These are phyloP conservation scores for Eulemur coronatus DNA, from an alignment of 2,797 vertebrate species.

Conservation along the genomic window DNA sequence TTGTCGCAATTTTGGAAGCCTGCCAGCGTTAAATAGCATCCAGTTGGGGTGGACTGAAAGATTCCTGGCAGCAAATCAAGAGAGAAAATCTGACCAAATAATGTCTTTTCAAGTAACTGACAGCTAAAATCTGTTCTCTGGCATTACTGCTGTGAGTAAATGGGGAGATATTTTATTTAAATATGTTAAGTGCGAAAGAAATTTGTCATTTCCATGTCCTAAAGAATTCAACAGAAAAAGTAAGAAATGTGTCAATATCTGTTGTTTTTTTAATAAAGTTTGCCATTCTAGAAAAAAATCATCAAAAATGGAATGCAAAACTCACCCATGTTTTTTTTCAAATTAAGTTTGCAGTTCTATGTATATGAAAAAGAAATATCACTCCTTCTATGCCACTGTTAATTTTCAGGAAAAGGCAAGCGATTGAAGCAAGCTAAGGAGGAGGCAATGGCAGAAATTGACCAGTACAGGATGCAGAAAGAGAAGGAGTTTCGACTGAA, in stretches of 20 bases:
- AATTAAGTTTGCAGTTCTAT: neutral
- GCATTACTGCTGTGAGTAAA: slow-evolving; percentile 66
- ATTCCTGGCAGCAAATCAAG: slow-evolving; percentile 81
- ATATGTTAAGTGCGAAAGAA: slow-evolving; percentile 56
- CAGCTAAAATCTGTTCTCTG: slow-evolving; percentile 83
- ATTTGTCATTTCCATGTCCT: neutral
- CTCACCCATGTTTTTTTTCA: neutral
- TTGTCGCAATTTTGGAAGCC: slow-evolving; percentile 74
- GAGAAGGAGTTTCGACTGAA: slow-evolving; percentile 84
- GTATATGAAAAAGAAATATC: neutral
- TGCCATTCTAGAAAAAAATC: neutral
- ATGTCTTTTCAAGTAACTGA: slow-evolving; percentile 79
- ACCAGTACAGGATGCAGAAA: slow-evolving; percentile 84
- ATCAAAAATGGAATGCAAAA: neutral
- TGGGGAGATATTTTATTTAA: slow-evolving; percentile 76
- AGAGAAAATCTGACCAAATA: slow-evolving; percentile 79
- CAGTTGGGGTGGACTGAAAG: slow-evolving; percentile 82
- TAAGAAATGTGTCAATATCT: neutral
- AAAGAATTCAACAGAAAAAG: slow-evolving; percentile 31
- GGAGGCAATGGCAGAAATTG: slow-evolving; percentile 84
- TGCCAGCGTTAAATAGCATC: slow-evolving; percentile 82
- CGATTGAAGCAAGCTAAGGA: slow-evolving; percentile 87
- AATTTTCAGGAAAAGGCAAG: slow-evolving; percentile 85
- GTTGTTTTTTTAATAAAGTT: neutral
- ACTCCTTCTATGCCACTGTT: neutral